These are phyloP conservation scores for Dryomyza anilis DNA, from an alignment of 2,888 invertebrate species.

Conservation along the genomic window DNA sequence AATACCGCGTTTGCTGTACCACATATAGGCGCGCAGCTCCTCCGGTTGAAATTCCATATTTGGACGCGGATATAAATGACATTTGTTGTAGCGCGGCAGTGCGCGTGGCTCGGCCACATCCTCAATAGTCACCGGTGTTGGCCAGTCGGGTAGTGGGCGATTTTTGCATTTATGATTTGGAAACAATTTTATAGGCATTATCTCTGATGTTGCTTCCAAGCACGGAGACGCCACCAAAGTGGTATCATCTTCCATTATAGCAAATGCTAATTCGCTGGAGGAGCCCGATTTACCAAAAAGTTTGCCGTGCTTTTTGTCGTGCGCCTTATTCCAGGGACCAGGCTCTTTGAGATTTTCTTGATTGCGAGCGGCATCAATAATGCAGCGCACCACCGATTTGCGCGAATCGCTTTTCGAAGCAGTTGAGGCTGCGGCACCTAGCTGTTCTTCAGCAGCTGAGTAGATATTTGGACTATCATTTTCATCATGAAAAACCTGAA, in stretches of 20 bases:
- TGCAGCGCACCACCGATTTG: slow-evolving; percentile 59
- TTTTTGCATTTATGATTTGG: slow-evolving; percentile 48
- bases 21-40: slow-evolving; percentile 51
- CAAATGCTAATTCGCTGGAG: slow-evolving; percentile 46
- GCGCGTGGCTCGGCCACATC: slow-evolving; percentile 42
- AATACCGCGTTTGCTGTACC: slow-evolving; percentile 41
- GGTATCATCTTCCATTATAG: slow-evolving; percentile 53
- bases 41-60: slow-evolving; percentile 55
- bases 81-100: slow-evolving; percentile 54
- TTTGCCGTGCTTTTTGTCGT: slow-evolving; percentile 45
- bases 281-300: slow-evolving; percentile 40
- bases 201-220: not conserved
- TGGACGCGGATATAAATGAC: slow-evolving; percentile 53
- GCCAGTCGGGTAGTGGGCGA: slow-evolving; percentile 47
- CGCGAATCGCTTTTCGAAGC: not conserved
- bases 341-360: slow-evolving; percentile 76
- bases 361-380: slow-evolving; percentile 65
- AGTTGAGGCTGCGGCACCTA: not conserved
- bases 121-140: slow-evolving; percentile 52
- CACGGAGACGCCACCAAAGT: too few species aligned
- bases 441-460: not conserved
- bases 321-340: slow-evolving; percentile 70
- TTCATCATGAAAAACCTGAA: slow-evolving; percentile 52
- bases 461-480: slow-evolving; percentile 44
- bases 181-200: slow-evolving; percentile 23